Conservation (phyloP, 2,113 vertebrate genomes). For the Dasyornis broadbenti region DNA sequence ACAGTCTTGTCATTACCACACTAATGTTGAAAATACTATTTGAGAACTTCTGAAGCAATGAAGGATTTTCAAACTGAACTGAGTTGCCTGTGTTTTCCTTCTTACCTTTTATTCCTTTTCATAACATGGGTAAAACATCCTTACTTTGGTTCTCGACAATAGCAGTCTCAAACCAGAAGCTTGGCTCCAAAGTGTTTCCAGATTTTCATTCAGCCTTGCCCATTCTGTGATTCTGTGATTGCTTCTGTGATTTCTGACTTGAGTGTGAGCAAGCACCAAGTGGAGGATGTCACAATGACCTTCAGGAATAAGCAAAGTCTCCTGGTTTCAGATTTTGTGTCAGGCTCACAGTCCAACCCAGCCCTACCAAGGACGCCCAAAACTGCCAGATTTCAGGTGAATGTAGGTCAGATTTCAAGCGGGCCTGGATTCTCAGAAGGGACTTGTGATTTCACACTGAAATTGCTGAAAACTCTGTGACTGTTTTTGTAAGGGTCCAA, state of each 20-base stretch:
- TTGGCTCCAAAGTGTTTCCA: not conserved
- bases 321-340: not conserved
- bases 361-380: not conserved
- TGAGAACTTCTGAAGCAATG: not conserved
- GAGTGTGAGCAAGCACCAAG: not conserved
- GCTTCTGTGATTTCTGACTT: not conserved
- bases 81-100: not conserved
- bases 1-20: not conserved
- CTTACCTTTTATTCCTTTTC: not conserved
- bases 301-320: not conserved
- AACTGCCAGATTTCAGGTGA: not conserved
- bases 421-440: not conserved
- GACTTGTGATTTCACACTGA: not conserved
- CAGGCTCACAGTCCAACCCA: not conserved
- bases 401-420: no score
- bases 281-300: not conserved
- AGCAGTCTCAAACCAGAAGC: not conserved
- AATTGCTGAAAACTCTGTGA: not conserved
- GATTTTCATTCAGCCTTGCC: not conserved
- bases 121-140: not conserved
- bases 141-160: not conserved
- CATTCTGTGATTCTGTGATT: not conserved
- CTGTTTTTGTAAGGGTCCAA: not conserved
- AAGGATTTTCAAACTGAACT: not conserved
- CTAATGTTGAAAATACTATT: not conserved